These are phyloP conservation scores for Ypsolopha scabrella DNA, from an alignment of 2,888 invertebrate species.

Conservation along the genomic window DNA sequence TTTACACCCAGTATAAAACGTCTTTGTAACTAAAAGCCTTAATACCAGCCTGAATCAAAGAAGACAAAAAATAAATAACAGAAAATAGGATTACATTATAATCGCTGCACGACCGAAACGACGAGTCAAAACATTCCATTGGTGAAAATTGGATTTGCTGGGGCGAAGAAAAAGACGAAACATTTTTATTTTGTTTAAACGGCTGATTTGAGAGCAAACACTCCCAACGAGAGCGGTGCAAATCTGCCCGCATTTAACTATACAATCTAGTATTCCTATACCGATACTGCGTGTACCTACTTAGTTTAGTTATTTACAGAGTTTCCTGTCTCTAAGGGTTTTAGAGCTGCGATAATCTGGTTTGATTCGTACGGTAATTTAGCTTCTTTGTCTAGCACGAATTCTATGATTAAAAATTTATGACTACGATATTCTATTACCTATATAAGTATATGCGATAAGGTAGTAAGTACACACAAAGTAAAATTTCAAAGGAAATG, in stretches of 20 bases:
- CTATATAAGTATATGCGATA: too few relatives aligned
- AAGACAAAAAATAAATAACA: background rate
- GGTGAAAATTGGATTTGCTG: constrained; percentile 45
- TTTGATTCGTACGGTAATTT: too few relatives aligned
- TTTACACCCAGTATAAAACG: too few relatives aligned
- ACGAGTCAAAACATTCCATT: constrained; percentile 29
- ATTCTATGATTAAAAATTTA: too few relatives aligned
- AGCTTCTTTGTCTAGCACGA: too few relatives aligned
- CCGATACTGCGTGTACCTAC: too few relatives aligned
- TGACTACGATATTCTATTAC: too few relatives aligned
- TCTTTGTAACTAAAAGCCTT: background rate
- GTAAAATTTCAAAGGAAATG: too few relatives aligned
- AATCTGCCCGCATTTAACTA: constrained; percentile 41
- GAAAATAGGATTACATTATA: background rate
- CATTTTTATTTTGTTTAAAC: constrained; percentile 60
- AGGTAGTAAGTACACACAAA: too few relatives aligned
- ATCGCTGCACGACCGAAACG: background rate
- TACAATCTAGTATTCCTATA: constrained; percentile 14
- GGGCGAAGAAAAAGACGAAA: constrained; percentile 41
- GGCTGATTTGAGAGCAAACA: constrained; percentile 63
- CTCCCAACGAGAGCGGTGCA: constrained; percentile 20
- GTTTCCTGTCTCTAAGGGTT: too few relatives aligned
- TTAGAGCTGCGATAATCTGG: too few relatives aligned
- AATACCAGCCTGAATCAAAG: background rate
- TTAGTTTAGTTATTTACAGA: too few relatives aligned